Base-by-base conservation (phyloP, 2,888 invertebrate species). In the Incurvaria masculella region DNA sequence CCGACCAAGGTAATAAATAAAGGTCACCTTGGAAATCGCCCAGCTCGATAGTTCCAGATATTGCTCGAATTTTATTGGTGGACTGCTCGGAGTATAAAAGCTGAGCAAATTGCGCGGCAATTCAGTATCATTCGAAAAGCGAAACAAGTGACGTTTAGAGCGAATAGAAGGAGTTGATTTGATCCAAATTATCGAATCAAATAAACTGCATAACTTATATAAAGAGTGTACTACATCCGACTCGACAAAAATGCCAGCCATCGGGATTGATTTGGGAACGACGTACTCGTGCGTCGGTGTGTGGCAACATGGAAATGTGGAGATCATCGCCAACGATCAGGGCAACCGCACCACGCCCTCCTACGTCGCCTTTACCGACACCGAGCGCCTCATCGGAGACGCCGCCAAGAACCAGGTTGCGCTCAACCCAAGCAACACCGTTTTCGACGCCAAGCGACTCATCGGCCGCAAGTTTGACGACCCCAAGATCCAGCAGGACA, bases 271-370 rank as follows among this genome's bases (percentile, higher is more conserved):
- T 80, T 81, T 94, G 64, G 94, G 93, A 59, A 94, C 93, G 33
- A 94, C 93, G 6, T 93, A 91, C 68, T 92, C 91, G 27, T 89
- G 90, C 63, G 90, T 91, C 43, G 91, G 89, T 58, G 89, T 91
- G n/a, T 91, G 88, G 83, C 88, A 89, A 63, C 84, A 90, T 62
- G 87, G 86, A 50, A 87, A 88, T 66, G 89, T 90, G 52, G 89
- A 89, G 65, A 89, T 89, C 64, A 91, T 93, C 63, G 90, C 93
- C 49, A 94, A 94, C 64, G 91, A 92, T 65, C 91, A 92, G 70
- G 93, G 92, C 53, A 93, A 93, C 68, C 78, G 92, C 46, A 92
- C 91, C 10, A 94, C 92, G 45, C 92, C 93, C 43, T 89, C 89
- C 54, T 94, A 91, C 69, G 92, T 93, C 45, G 91, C 91, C 4